Conservation (phyloP, 2,113 vertebrate genomes). For the Chiloscyllium plagiosum region DNA sequence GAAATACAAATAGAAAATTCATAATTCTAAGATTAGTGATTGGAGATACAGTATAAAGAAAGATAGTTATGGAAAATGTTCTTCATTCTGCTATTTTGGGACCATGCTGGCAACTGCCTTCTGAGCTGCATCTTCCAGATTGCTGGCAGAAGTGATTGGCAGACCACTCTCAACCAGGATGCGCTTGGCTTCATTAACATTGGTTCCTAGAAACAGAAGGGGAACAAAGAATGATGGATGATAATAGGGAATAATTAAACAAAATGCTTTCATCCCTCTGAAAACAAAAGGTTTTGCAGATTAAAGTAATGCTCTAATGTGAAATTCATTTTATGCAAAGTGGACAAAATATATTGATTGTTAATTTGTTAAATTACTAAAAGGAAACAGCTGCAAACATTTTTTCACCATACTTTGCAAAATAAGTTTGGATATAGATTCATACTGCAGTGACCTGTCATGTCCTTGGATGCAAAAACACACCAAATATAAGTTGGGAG, state of each 20-base stretch:
- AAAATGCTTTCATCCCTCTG: not conserved
- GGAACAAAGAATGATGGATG: not conserved
- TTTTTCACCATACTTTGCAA: not conserved
- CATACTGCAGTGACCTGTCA: not conserved
- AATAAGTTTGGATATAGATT: not conserved
- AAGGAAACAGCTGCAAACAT: not conserved
- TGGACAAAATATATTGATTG: not conserved
- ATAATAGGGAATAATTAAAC: not conserved
- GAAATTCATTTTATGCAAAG: not conserved
- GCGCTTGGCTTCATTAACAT: conserved; percentile 81
- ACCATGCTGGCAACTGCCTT: conserved; percentile 82
- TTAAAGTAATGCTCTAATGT: not conserved
- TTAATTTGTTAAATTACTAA: not conserved
- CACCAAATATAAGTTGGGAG: not conserved
- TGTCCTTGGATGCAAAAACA: not conserved
- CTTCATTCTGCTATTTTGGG: conserved; percentile 56
- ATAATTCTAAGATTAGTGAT: conserved; percentile 16
- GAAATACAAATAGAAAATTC: not conserved
- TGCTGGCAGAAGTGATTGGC: conserved; percentile 72
- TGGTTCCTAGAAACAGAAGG: conserved; percentile 69
- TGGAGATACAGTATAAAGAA: conserved; percentile 11
- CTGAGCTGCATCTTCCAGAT: conserved; percentile 89
- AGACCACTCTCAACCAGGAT: conserved; percentile 85
- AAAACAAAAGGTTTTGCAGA: not conserved
- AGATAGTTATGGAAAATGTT: not conserved